phyloP scores from a whole-genome alignment of 1,140 invertebrate genomes.

The Drosophila auraria region DNA sequence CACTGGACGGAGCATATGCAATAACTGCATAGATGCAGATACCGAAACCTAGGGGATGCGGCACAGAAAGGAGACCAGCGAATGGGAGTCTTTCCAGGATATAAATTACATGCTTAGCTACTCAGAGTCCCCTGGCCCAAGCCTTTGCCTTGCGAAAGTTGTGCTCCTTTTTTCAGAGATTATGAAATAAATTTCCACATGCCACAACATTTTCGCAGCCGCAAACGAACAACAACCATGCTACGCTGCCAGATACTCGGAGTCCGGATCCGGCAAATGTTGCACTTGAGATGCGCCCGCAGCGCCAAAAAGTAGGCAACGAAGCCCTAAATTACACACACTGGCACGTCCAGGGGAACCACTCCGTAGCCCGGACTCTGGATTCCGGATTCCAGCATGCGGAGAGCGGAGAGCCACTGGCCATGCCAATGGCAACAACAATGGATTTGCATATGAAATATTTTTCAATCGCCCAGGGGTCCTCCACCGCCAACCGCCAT shows the following conservation, averaged over 20 bases:
- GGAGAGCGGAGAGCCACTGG: constrained; percentile 38
- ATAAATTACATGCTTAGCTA: constrained; percentile 65
- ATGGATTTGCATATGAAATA: constrained; percentile 75
- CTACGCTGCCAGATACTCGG: constrained; percentile 35
- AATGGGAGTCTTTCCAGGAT: constrained; percentile 22
- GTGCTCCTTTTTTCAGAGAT: constrained; percentile 39
- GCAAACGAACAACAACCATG: constrained; percentile 49
- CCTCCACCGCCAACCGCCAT: constrained; percentile 45
- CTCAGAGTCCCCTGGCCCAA: constrained; percentile 27
- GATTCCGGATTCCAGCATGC: constrained; percentile 6
- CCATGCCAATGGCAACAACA: constrained; percentile 48
- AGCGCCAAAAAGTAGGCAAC: constrained; percentile 60
- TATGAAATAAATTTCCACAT: constrained; percentile 83
- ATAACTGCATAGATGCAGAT: constrained; percentile 54
- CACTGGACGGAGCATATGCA: constrained; percentile 18
- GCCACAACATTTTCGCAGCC: constrained; percentile 74
- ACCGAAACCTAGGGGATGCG: constrained; percentile 7
- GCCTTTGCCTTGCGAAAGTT: constrained; percentile 31
- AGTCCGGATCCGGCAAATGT: constrained; percentile 28
- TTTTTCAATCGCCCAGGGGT: constrained; percentile 74
- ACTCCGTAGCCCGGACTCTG: background rate
- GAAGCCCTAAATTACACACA: constrained; percentile 34
- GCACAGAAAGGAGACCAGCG: constrained; percentile 6
- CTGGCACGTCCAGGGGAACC: constrained; percentile 11
- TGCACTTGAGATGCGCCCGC: constrained; percentile 70